Evolutionary conservation across 2,113 vertebrate species (phyloP), one percentile per base, ranked within the genome.

Genomic region (Aspiorhynchus laticeps): DNA sequence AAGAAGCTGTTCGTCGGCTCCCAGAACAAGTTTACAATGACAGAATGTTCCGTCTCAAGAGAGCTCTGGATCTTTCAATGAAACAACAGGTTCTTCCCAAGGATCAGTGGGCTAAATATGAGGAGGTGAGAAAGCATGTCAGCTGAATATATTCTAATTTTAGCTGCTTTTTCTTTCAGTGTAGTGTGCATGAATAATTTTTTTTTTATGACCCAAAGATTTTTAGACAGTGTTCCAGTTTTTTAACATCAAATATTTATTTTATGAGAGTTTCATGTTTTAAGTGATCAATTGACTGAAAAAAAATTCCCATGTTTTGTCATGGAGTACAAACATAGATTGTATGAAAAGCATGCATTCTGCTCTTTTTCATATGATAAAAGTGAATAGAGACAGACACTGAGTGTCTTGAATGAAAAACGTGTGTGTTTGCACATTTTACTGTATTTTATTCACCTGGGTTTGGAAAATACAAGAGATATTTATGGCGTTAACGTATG

Each of bases 31-130:
- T 95, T n/a, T 97, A 97, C 91, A 96, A 98, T 8, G 97, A 97
- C 17, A 95, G 98, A 90, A 92, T 95, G 0, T 99, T 99, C 93
- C 96, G 98, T 86, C 92, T 99, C 59, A 98, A 98, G 92, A 95
- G 97, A 83, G 98, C 98, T 0, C 83, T 98, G 4, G 97, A 99
- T 88, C 94, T 99, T 51, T 92, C 92, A 71, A 90, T 98, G 95
- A 98, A 95, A 83, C 97, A 98, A 0, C 94, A 95, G 77, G 91
- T 98, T 86, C 95, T 99, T 87, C 98, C 98, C 0, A 96, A 97
- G 90, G 93, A 95, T 0, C 95, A 98, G 85, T 99, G 98, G 98
- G 96, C 95, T 5, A 96, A 97, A 94, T 99, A 93, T 26, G 97
- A 99, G 85, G 95, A 98, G 96, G 98, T 99, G 84, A 69, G 71